Evolutionary conservation across 2,113 vertebrate species (phyloP).

Genomic region (Protobothrops flavoviridis): DNA sequence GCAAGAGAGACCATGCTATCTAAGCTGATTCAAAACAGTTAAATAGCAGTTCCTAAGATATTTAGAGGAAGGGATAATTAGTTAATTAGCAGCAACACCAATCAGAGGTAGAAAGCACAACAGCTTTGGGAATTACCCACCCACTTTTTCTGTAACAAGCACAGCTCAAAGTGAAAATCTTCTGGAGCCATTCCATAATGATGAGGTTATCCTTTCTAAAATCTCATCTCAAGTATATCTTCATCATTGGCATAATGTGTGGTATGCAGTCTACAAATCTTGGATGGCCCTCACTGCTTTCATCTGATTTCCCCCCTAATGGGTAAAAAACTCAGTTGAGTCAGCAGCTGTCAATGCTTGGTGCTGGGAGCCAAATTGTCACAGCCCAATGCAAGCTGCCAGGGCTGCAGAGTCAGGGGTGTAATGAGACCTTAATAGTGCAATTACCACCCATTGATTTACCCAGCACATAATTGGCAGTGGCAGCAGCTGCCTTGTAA

Average conservation of each 20-base stretch:
- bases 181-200: background rate
- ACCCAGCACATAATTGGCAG: slow-evolving; percentile 69
- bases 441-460: slow-evolving; percentile 76
- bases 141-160: background rate
- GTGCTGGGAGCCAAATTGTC: slow-evolving; percentile 25
- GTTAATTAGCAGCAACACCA: slow-evolving; percentile 29
- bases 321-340: slow-evolving; percentile 12
- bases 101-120: slow-evolving; percentile 9
- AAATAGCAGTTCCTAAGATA: slow-evolving; percentile 24
- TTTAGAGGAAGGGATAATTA: slow-evolving; percentile 18
- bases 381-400: slow-evolving; percentile 20
- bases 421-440: slow-evolving; percentile 86
- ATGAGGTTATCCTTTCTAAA: background rate
- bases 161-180: background rate
- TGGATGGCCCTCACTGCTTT: background rate
- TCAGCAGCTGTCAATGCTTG: slow-evolving; percentile 31
- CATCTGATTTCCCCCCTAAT: background rate
- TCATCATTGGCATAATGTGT: background rate
- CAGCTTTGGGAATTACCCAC: slow-evolving; percentile 9
- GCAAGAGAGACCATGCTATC: slow-evolving; percentile 3
- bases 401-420: slow-evolving; percentile 55
- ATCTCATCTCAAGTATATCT: background rate
- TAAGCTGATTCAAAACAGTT: slow-evolving; percentile 20
- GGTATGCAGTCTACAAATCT: background rate
- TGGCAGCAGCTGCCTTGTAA: slow-evolving; percentile 64